Evolutionary conservation across 2,888 invertebrate species (phyloP).

Genomic region (Heterodera filipjevi): DNA sequence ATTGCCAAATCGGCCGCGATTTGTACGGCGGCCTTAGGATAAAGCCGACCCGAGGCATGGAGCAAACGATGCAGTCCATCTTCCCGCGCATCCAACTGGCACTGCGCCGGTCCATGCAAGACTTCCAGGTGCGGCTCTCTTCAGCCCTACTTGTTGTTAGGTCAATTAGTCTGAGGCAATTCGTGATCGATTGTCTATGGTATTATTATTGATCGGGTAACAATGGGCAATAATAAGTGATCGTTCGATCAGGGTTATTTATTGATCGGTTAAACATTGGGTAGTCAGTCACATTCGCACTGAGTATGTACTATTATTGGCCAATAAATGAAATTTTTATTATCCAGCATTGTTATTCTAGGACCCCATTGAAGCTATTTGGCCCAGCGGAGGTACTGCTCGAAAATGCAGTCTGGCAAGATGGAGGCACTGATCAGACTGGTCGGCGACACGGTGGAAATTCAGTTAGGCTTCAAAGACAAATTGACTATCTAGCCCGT

Average conservation of each 20-base stretch:
- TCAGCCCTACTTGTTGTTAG: too few species aligned
- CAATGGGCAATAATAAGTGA: too few species aligned
- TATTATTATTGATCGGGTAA: too few species aligned
- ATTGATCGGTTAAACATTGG: too few species aligned
- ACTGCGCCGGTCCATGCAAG: constrained; percentile 71
- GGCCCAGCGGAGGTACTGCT: constrained; percentile 72
- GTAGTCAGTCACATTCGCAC: too few species aligned
- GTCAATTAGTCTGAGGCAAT: too few species aligned
- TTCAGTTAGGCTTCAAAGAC: constrained; percentile 42
- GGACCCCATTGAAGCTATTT: constrained; percentile 72
- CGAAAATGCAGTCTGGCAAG: constrained; percentile 75
- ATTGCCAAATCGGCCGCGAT: constrained; percentile 46
- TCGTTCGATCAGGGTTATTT: too few species aligned
- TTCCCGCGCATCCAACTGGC: constrained; percentile 75
- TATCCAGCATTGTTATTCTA: too few species aligned
- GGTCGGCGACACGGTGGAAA: constrained; percentile 47
- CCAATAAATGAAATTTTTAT: too few species aligned
- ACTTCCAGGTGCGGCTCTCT: constrained; percentile 65
- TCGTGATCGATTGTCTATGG: too few species aligned
- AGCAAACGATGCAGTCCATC: constrained; percentile 73
- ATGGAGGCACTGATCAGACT: constrained; percentile 74
- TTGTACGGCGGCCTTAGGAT: constrained; percentile 67
- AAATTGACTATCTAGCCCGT: too few species aligned
- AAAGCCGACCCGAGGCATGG: constrained; percentile 69
- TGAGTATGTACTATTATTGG: too few species aligned